A percentile compares a stretch with the other conserved stretches of the same genome.
Evolutionary conservation across 2,888 invertebrate species (phyloP).

Genomic region (Tupiocoris notatus): DNA sequence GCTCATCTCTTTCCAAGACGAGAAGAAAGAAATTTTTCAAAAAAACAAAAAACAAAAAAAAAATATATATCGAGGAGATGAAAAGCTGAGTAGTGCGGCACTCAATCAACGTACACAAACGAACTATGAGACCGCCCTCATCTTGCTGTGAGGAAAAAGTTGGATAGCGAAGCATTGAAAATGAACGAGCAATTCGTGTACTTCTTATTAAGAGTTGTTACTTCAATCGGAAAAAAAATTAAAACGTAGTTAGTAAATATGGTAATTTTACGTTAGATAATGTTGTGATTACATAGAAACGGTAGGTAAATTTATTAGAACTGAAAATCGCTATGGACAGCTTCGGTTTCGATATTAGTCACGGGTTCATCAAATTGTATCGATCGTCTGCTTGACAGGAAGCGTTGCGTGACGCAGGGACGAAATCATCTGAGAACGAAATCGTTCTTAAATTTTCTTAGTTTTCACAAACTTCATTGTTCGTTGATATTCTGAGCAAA

Average conservation of each 20-base stretch:
- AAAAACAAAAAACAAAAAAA: background rate
- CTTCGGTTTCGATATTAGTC: background rate
- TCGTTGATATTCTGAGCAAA: no score
- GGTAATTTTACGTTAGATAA: background rate
- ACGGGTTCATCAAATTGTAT: background rate
- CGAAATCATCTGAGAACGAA: no score
- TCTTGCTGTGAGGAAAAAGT: background rate
- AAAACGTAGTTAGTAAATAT: background rate
- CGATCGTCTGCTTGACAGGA: background rate
- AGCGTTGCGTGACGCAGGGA: no score
- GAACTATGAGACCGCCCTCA: background rate
- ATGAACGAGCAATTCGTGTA: background rate
- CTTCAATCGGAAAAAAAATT: background rate
- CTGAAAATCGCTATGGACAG: background rate
- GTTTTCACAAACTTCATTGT: no score
- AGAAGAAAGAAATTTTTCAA: background rate
- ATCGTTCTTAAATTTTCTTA: no score
- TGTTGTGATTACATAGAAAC: background rate
- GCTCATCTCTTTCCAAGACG: conserved; percentile 11
- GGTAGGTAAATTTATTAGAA: background rate
- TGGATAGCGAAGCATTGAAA: background rate
- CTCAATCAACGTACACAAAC: background rate
- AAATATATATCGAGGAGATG: conserved; percentile 5
- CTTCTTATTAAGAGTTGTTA: background rate
- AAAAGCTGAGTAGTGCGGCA: background rate